A percentile compares a stretch with the other conserved stretches of the same genome.
Conservation (phyloP, 1,140 invertebrate species). For the Anagrus nilaparvatae region DNA sequence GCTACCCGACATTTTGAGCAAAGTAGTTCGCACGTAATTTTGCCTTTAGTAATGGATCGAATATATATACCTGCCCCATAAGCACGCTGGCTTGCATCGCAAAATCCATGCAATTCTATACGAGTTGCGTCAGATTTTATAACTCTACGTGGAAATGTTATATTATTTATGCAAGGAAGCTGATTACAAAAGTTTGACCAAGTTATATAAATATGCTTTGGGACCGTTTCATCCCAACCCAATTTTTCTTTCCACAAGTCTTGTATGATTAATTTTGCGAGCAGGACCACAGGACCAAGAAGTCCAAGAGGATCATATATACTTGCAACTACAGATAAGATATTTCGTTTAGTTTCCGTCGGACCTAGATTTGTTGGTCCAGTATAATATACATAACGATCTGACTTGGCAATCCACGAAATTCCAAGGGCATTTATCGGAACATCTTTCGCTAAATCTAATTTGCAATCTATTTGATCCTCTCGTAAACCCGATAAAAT, state of each 20-base stretch:
- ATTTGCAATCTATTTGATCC: too few species aligned
- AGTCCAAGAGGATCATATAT: slow-evolving; percentile 16
- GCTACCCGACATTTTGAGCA: neutral
- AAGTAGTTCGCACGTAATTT: neutral
- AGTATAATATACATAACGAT: too few species aligned
- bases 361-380: too few species aligned
- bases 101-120: slow-evolving; percentile 2
- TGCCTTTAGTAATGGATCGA: neutral
- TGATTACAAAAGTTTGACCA: neutral
- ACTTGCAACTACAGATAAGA: slow-evolving; percentile 12
- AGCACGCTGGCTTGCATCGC: slow-evolving; percentile 1
- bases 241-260: slow-evolving; percentile 9
- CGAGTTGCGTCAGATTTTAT: neutral
- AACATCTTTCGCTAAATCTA: too few species aligned
- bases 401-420: too few species aligned
- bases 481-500: too few species aligned
- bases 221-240: slow-evolving; percentile 11
- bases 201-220: neutral
- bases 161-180: neutral
- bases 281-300: slow-evolving; percentile 12
- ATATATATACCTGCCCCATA: neutral
- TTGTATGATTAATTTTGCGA: slow-evolving; percentile 13
- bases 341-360: too few species aligned
- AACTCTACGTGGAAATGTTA: neutral
- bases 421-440: too few species aligned